Conservation (phyloP, 2,888 invertebrate genomes). For the Neoaliturus tenellus region DNA sequence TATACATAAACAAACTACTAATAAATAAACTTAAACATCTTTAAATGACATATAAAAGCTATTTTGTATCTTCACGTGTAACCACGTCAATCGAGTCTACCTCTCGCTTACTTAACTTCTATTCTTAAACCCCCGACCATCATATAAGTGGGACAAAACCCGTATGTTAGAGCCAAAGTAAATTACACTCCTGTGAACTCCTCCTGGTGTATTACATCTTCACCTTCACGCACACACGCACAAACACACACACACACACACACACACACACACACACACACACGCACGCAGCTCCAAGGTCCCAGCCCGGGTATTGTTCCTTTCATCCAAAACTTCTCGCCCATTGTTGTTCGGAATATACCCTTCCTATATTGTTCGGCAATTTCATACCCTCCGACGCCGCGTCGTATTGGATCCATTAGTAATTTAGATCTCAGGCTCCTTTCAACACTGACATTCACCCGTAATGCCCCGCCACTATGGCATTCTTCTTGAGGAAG, state of each 20-base stretch:
- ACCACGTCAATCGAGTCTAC: too few relatives aligned
- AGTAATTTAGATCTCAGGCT: background rate
- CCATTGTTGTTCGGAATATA: background rate
- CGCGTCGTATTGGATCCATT: background rate
- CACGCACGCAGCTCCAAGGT: background rate
- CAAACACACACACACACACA: background rate
- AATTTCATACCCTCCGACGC: background rate
- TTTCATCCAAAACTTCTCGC: background rate
- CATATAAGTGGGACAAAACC: background rate
- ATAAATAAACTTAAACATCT: too few relatives aligned
- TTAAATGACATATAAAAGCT: too few relatives aligned
- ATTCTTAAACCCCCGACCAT: too few relatives aligned
- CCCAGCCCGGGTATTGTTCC: background rate
- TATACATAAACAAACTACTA: too few relatives aligned
- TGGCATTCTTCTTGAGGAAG: too few relatives aligned
- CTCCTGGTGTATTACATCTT: background rate
- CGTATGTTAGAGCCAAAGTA: background rate
- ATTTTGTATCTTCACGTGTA: too few relatives aligned
- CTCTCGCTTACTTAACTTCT: too few relatives aligned
- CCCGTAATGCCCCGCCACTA: too few relatives aligned
- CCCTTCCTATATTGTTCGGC: constrained; percentile 20
- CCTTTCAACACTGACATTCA: background rate
- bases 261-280: background rate
- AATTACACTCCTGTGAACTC: background rate
- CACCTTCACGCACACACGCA: background rate